Base-by-base conservation (phyloP, 64 coral and sea anemone genomes). In the Pocillopora damicornis region DNA sequence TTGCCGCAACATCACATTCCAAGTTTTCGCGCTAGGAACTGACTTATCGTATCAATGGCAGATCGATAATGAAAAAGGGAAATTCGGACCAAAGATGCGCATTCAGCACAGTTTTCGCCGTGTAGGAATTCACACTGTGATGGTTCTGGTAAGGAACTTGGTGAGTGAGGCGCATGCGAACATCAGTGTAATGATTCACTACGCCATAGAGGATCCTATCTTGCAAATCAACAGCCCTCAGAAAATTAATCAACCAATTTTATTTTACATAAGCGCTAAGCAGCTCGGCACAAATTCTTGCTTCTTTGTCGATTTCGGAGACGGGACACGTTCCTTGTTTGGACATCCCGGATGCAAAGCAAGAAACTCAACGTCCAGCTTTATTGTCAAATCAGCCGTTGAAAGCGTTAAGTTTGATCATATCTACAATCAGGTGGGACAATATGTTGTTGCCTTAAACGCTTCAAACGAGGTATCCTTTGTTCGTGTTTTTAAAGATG, bases 21-120 rank as follows among this genome's bases (percentile, higher is more conserved):
- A 68, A 15, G 22, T 85, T 22, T 15, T 68, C 12, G 81, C 61
- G 16, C 35, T 20, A 71, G 81, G 81, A 85, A 85, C 62, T 9
- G 59, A 85, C 45, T 68, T 85, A 58, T 85, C 81, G 25, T 85
- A 69, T 25, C 20, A 66, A 34, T 85, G 81, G 81, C 35, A 58
- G 45, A 85, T 69, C 30, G 67, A 85, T 38, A 5, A 58, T 13
- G 67, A 36, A 14, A 69, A 30, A 13, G 18, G 9, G 25, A 25
- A 60, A 79, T 26, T 60, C 77, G 10, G 1, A 2, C 25, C 10
- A 13, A 22, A 60, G 25, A 4, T 9, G 2, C 20, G 25, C 2
- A 12, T 79, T 59, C 9, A 5, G 57, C 57, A 30, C 26, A 60
- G 4, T 60, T 79, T 79, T 34, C 9, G 59, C 15, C 51, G n/a